Percentiles rank a stretch among this genome's conserved stretches.
phyloP scores from a whole-genome alignment of 2,888 invertebrate genomes.

The Tiliacea aurago region DNA sequence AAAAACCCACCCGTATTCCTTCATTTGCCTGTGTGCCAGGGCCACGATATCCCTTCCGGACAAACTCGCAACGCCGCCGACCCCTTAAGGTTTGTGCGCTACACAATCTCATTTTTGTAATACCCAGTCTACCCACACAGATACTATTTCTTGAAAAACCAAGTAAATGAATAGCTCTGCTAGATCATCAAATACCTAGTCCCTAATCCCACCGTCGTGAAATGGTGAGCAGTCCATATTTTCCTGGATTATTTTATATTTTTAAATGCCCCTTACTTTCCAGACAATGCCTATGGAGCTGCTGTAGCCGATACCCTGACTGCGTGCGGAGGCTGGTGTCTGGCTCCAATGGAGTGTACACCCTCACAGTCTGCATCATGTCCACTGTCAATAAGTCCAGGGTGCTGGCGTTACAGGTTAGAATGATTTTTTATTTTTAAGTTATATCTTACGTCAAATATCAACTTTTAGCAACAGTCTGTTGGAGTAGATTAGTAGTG shows the following conservation, averaged over 20 bases:
- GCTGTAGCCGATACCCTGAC: constrained; percentile 95
- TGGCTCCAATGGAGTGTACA: constrained; percentile 95
- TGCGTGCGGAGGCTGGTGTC: constrained; percentile 94
- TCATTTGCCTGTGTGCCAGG: too few relatives aligned
- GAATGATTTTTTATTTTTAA: neutral
- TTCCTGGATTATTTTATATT: neutral
- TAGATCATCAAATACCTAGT: neutral
- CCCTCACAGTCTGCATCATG: constrained; percentile 96
- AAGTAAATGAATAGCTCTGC: neutral
- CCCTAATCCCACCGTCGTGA: neutral
- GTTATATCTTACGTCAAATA: neutral
- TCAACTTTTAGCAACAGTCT: neutral
- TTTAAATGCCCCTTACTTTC: neutral
- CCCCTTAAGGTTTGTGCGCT: neutral
- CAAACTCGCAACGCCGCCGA: too few relatives aligned
- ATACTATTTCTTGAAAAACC: neutral
- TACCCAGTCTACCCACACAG: neutral
- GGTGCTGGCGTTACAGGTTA: constrained; percentile 96
- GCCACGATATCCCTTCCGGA: too few relatives aligned
- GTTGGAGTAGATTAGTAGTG: neutral
- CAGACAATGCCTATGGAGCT: constrained; percentile 95
- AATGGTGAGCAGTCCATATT: neutral
- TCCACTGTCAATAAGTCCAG: constrained; percentile 96
- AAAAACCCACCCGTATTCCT: too few relatives aligned
- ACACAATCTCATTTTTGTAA: neutral